Conservation (phyloP, 2,113 vertebrate species). For the Zapornia atra region DNA sequence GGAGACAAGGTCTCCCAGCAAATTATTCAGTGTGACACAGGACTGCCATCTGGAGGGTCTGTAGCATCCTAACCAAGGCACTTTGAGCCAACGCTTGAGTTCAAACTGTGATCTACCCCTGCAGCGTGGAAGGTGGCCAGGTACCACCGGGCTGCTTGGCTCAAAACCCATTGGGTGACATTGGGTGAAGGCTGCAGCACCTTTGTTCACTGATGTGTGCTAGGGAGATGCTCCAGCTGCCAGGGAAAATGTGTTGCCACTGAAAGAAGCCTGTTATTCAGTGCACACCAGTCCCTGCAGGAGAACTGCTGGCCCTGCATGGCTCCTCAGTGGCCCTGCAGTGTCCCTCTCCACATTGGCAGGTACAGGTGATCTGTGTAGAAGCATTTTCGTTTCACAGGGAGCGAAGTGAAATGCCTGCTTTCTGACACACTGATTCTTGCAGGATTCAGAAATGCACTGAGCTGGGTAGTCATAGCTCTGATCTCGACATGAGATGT, state of each 20-base stretch:
- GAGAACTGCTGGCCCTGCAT: neutral
- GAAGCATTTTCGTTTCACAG: neutral
- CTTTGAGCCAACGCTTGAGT: neutral
- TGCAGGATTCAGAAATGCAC: neutral
- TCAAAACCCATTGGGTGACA: neutral
- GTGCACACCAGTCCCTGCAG: neutral
- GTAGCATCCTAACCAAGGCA: neutral
- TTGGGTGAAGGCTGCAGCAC: neutral
- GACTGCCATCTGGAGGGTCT: neutral
- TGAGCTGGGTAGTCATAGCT: neutral
- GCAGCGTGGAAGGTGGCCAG: neutral
- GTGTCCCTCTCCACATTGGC: fast-evolving
- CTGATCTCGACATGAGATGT: neutral
- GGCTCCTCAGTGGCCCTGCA: neutral
- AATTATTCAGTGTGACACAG: neutral
- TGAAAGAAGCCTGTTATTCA: neutral
- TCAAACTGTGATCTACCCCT: neutral
- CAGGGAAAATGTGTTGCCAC: neutral
- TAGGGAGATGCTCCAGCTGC: neutral
- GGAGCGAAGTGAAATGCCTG: neutral
- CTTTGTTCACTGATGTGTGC: neutral
- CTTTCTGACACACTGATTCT: neutral
- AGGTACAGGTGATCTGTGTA: neutral
- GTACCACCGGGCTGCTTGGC: neutral
- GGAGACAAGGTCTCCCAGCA: neutral